These are phyloP conservation scores for Saturnia pavonia DNA, from an alignment of 2,888 invertebrate species.

Conservation along the genomic window DNA sequence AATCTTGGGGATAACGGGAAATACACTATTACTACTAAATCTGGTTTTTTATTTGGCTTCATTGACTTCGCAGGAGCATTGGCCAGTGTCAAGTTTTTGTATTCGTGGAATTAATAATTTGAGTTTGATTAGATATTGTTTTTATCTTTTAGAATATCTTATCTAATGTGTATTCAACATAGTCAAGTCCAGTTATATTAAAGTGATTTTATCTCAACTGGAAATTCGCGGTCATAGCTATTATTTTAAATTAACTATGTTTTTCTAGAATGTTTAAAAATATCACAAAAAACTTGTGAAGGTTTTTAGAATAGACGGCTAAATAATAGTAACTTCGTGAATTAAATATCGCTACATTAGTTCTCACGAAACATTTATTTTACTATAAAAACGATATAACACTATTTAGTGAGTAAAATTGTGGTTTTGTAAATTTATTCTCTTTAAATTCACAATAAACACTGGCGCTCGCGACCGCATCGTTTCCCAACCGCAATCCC, in stretches of 20 bases:
- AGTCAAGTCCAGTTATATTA: neutral
- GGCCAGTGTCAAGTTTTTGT: neutral
- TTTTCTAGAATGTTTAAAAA: too few relatives aligned
- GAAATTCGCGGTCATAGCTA: neutral
- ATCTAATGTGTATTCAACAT: neutral
- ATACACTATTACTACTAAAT: too few relatives aligned
- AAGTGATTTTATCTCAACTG: neutral
- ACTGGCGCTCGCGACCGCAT: neutral
- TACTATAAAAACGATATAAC: neutral
- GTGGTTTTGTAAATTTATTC: neutral
- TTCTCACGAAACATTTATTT: neutral
- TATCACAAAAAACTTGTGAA: too few relatives aligned
- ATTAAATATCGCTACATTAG: neutral
- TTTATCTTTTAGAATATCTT: neutral
- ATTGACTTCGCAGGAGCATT: neutral
- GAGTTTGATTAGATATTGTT: neutral
- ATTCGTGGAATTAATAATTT: neutral
- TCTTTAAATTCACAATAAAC: conserved; percentile 8
- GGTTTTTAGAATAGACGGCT: too few relatives aligned
- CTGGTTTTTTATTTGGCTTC: neutral
- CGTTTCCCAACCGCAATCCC: neutral
- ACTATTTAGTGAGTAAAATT: neutral
- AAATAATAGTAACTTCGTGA: neutral
- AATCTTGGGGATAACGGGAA: too few relatives aligned
- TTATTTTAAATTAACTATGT: too few relatives aligned